Conservation (phyloP, 1,140 invertebrate species). For the Zaprionus nigranus region DNA sequence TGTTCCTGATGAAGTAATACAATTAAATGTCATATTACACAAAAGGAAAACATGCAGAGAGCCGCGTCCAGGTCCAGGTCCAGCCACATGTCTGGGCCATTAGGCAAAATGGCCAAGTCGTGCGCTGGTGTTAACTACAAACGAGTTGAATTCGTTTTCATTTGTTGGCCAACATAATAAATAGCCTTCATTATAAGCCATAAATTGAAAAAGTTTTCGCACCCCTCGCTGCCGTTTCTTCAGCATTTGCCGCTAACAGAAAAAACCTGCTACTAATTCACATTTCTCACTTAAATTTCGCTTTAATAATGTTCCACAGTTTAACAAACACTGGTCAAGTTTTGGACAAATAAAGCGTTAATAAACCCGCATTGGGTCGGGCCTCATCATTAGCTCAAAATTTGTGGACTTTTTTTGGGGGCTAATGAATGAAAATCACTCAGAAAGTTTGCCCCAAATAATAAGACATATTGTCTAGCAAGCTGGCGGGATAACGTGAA, state of each 20-base stretch:
- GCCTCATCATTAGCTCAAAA: conserved; percentile 64
- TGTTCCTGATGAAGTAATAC: conserved; percentile 53
- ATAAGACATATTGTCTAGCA: conserved; percentile 76
- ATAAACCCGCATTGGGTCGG: conserved; percentile 59
- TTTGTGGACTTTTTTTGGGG: conserved; percentile 41
- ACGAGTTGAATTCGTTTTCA: conserved; percentile 62
- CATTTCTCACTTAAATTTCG: not conserved
- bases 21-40: conserved; percentile 55
- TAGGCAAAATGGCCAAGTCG: conserved; percentile 71
- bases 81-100: conserved; percentile 58
- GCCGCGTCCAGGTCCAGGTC: conserved; percentile 18
- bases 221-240: not conserved
- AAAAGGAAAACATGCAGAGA: conserved; percentile 36
- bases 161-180: conserved; percentile 51
- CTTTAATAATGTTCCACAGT: not conserved
- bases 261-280: not conserved
- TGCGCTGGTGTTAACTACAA: conserved; percentile 66
- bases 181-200: conserved; percentile 41
- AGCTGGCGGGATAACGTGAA: conserved; percentile 3
- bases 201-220: conserved; percentile 33
- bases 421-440: conserved; percentile 72
- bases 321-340: not conserved
- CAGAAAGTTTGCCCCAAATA: conserved; percentile 61
- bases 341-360: conserved; percentile 17
- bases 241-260: not conserved